Evolutionary conservation across 2,113 vertebrate genomes (phyloP).

Genomic region (Collichthys lucidus): DNA sequence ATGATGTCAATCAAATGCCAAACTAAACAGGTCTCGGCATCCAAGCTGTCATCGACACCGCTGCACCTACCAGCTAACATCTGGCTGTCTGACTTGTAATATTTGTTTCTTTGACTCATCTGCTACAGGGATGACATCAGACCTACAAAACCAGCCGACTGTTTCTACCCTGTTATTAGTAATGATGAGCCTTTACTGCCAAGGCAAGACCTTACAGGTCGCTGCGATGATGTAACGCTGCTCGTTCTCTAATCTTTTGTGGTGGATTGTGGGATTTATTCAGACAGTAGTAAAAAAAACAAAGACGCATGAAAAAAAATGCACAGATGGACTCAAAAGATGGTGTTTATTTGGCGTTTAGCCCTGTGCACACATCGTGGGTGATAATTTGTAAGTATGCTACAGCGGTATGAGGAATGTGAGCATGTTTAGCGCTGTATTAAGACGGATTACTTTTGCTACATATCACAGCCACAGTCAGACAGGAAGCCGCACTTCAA

Average conservation of each 20-base stretch:
- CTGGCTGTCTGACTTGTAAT: slow-evolving; percentile 47
- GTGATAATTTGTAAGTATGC: background rate
- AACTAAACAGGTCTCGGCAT: background rate
- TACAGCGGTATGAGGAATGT: slow-evolving; percentile 7
- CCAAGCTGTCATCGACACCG: slow-evolving; percentile 7
- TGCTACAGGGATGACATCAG: slow-evolving; percentile 64
- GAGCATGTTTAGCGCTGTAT: slow-evolving; percentile 3
- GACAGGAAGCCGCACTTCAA: slow-evolving; percentile 6
- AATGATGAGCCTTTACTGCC: slow-evolving; percentile 38
- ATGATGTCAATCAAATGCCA: background rate
- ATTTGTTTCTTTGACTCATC: slow-evolving; percentile 56
- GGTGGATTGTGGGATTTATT: background rate
- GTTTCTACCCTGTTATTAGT: slow-evolving; percentile 55
- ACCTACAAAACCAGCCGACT: slow-evolving; percentile 25
- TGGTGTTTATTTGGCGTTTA: background rate
- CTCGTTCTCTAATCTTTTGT: slow-evolving; percentile 29
- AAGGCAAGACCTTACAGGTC: slow-evolving; percentile 54
- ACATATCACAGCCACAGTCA: background rate
- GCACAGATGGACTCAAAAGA: background rate
- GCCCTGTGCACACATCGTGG: background rate
- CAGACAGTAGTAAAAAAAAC: background rate
- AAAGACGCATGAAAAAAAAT: background rate
- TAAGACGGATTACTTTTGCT: slow-evolving; percentile 3
- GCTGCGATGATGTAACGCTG: slow-evolving; percentile 1
- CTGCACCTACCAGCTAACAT: slow-evolving; percentile 12